Evolutionary conservation across 1,140 invertebrate species (phyloP).

Genomic region (Bathynomus jamesi): DNA sequence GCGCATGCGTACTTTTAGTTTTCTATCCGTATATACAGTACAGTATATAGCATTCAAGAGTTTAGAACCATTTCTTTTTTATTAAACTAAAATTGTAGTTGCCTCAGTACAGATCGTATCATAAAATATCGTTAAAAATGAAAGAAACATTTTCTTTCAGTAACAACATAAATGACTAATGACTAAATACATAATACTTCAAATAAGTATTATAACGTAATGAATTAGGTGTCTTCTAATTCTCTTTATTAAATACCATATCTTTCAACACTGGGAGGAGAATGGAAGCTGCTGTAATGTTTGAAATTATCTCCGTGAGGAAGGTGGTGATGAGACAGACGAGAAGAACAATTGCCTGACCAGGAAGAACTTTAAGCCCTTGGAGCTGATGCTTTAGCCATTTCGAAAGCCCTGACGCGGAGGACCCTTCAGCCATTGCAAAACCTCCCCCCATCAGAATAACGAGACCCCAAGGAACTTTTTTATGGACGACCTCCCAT

Average conservation of each 20-base stretch:
- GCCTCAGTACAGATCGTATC: too few relatives aligned
- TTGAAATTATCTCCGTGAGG: conserved; percentile 72
- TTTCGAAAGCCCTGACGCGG: conserved; percentile 54
- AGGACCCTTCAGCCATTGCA: conserved; percentile 72
- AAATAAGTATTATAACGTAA: too few relatives aligned
- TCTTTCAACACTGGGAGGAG: conserved; percentile 69
- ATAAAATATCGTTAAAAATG: too few relatives aligned
- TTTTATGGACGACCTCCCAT: conserved; percentile 44
- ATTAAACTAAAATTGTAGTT: too few relatives aligned
- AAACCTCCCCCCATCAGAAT: conserved; percentile 64
- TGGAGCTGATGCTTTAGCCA: conserved; percentile 57
- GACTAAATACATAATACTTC: too few relatives aligned
- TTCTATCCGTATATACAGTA: too few relatives aligned
- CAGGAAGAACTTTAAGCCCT: conserved; percentile 42
- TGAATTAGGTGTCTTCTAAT: background rate
- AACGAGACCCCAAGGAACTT: conserved; percentile 47
- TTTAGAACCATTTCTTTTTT: too few relatives aligned
- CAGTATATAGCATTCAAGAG: too few relatives aligned
- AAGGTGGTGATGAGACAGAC: conserved; percentile 47
- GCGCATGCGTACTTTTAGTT: too few relatives aligned
- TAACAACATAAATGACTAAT: too few relatives aligned
- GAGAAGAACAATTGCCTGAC: conserved; percentile 41
- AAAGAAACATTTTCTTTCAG: too few relatives aligned
- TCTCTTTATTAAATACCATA: conserved; percentile 51
- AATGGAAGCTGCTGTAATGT: conserved; percentile 75